These are phyloP conservation scores for Disparrhopalites patrizii DNA, from an alignment of 2,888 invertebrate species.

Conservation along the genomic window DNA sequence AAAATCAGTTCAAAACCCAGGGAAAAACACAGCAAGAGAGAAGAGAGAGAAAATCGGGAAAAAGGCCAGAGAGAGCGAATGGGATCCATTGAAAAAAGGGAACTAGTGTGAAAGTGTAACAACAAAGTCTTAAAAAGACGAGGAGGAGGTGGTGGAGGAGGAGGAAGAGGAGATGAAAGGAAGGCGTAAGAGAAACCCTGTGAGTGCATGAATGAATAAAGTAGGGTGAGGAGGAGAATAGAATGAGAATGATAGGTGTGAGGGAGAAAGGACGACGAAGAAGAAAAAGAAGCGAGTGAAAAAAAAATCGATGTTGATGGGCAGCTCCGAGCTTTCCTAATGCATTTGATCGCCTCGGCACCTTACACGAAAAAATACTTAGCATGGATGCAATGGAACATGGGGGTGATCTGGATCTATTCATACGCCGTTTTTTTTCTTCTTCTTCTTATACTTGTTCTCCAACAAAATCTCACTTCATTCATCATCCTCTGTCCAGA, in stretches of 20 bases:
- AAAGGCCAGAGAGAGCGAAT: too few relatives aligned
- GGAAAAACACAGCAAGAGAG: neutral
- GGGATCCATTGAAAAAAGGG: too few relatives aligned
- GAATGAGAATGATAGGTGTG: slow-evolving; percentile 27
- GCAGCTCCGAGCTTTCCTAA: slow-evolving; percentile 28
- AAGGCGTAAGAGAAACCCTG: neutral
- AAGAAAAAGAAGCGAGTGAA: slow-evolving; percentile 6
- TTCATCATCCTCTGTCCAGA: slow-evolving; percentile 36
- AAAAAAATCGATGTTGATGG: slow-evolving; percentile 36
- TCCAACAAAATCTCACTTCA: slow-evolving; percentile 32
- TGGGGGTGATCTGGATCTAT: slow-evolving; percentile 18
- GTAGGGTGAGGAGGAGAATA: slow-evolving; percentile 17
- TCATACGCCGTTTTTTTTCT: slow-evolving; percentile 1
- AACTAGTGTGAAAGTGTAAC: neutral
- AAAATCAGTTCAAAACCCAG: too few relatives aligned
- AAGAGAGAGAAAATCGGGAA: too few relatives aligned
- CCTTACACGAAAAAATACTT: slow-evolving; percentile 39
- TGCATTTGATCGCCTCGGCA: slow-evolving; percentile 34
- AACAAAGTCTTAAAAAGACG: slow-evolving; percentile 9
- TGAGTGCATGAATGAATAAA: slow-evolving; percentile 24
- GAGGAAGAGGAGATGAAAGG: neutral
- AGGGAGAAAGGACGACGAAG: neutral
- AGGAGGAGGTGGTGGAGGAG: neutral
- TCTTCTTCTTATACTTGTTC: slow-evolving; percentile 11
- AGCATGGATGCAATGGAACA: slow-evolving; percentile 18